These are phyloP conservation scores for Melinaea marsaeus DNA, from an alignment of 2,888 invertebrate genomes.

Conservation along the genomic window DNA sequence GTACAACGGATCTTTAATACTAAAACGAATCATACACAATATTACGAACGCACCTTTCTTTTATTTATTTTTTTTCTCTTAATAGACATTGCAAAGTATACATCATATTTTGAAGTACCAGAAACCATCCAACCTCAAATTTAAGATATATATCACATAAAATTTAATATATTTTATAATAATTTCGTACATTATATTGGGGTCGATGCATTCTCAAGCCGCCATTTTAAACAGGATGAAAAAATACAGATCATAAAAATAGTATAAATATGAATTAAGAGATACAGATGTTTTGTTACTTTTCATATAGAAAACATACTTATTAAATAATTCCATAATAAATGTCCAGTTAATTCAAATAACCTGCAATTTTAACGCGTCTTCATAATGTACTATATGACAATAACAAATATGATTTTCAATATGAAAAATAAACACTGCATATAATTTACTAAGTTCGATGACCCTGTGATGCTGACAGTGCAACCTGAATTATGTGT, in stretches of 20 bases:
- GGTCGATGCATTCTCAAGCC: constrained; percentile 50
- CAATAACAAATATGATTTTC: no score
- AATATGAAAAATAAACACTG: no score
- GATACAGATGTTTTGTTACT: constrained; percentile 40
- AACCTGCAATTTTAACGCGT: no score
- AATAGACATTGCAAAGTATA: constrained; percentile 14
- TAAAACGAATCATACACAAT: constrained; percentile 13
- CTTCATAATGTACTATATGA: no score
- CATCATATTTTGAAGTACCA: constrained; percentile 1
- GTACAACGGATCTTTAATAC: constrained; percentile 39
- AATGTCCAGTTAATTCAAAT: neutral
- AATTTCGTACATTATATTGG: constrained; percentile 45
- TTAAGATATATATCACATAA: constrained; percentile 64
- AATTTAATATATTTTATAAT: constrained; percentile 46
- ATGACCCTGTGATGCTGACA: no score
- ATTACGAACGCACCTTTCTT: constrained; percentile 7
- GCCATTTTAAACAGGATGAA: constrained; percentile 40
- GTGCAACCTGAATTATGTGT: no score
- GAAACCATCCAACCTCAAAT: constrained; percentile 54
- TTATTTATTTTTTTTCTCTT: constrained; percentile 9
- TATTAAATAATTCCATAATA: neutral
- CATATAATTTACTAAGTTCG: no score
- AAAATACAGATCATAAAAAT: constrained; percentile 30
- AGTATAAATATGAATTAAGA: constrained; percentile 43
- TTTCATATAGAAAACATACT: neutral